phyloP scores from a whole-genome alignment of 2,797 vertebrate genomes.

The Alauda arvensis region DNA sequence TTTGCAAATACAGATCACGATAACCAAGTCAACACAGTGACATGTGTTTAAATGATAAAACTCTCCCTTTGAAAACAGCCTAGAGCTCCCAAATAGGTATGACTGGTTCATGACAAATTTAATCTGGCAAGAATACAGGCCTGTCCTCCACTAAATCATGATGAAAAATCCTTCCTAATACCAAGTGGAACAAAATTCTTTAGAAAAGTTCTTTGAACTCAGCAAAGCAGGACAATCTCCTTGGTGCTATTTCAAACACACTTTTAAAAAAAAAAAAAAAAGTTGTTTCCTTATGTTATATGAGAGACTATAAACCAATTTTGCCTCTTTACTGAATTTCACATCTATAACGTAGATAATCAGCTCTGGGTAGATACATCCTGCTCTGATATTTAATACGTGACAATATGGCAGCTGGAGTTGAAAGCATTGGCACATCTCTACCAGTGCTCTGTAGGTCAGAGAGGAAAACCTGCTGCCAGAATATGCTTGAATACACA shows the following conservation, averaged over 20 bases:
- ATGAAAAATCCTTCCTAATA: constrained; percentile 7
- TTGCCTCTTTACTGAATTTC: neutral
- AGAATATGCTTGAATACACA: neutral
- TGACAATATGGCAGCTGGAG: neutral
- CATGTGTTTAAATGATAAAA: neutral
- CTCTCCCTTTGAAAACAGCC: neutral
- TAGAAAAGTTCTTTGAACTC: neutral
- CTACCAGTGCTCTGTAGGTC: neutral
- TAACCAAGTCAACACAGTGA: neutral
- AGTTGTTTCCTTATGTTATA: neutral
- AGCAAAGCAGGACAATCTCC: neutral
- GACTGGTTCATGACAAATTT: neutral
- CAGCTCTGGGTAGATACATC: neutral
- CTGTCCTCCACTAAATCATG: neutral
- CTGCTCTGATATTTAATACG: neutral
- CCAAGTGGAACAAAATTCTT: neutral
- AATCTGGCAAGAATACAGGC: neutral
- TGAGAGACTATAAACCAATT: neutral
- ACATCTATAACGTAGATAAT: neutral
- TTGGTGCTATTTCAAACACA: neutral
- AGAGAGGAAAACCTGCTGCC: neutral
- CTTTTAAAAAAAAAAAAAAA: neutral
- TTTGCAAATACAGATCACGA: neutral
- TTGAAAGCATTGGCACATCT: neutral
- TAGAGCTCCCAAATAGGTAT: neutral